A percentile compares a stretch with the other conserved stretches of the same genome.
Evolutionary conservation across 2,797 vertebrate species (phyloP).

Genomic region (Caiman crocodilus): DNA sequence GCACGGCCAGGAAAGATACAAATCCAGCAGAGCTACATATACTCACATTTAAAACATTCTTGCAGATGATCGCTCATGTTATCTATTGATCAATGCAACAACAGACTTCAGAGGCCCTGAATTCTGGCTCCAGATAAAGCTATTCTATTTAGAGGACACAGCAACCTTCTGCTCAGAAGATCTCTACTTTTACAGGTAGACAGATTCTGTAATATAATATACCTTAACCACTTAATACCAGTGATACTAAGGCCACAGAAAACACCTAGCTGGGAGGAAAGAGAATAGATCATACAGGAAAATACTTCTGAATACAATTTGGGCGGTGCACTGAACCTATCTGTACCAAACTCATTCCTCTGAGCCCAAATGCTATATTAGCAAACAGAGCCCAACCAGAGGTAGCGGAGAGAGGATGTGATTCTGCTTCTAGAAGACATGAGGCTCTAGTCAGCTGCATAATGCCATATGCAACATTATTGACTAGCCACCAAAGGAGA

Average conservation of each 20-base stretch:
- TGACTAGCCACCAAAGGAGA: neutral
- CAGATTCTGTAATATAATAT: neutral
- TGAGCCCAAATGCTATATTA: neutral
- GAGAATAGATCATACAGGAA: neutral
- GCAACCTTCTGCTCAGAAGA: neutral
- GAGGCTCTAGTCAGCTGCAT: neutral
- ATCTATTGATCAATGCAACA: neutral
- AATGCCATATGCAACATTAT: neutral
- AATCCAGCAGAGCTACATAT: no score
- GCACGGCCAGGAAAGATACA: neutral
- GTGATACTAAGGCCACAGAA: fast-evolving
- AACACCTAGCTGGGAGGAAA: neutral
- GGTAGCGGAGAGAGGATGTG: neutral
- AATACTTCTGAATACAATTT: neutral
- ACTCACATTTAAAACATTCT: neutral
- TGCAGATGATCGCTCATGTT: neutral
- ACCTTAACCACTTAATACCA: neutral
- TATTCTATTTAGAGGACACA: neutral
- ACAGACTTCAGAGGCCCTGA: neutral
- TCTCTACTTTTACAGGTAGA: neutral
- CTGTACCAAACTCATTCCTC: neutral
- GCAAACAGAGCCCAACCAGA: neutral
- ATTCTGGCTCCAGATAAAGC: neutral
- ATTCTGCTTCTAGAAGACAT: neutral
- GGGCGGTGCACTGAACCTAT: neutral